Evolutionary conservation across 2,113 vertebrate species (phyloP), one percentile per base, ranked within the genome.

Genomic region (Elephantulus edwardii): DNA sequence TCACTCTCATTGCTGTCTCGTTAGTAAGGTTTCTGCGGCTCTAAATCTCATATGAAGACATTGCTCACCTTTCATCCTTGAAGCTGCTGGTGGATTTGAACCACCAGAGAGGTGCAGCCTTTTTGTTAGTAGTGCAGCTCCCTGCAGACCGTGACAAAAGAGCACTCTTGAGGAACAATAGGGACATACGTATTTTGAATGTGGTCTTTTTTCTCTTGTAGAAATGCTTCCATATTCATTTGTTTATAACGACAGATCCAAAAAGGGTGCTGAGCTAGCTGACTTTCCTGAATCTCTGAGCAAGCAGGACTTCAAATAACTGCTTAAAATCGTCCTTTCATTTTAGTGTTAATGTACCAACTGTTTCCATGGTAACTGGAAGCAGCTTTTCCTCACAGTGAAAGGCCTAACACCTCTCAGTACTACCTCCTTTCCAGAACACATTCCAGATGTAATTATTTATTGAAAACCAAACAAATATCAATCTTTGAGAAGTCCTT

Each of bases 331-430:
- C 44, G 48, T 95, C 77, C 50, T 16, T 84, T 83, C 42, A 26
- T 38, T 83, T 82, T 74, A 66, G 75, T 77, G 44, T 74, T 83
- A 75, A 2, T 93, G 17, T 60, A 62, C 42, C 79, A 38, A 76
- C 86, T 60, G 14, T 68, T 44, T 16, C 84, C 50, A 28, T 90
- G 86, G 92, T 89, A 92, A 92, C 30, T 14, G 26, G 46, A 54
- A 90, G 56, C 28, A 62, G 72, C n/a, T 86, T 82, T 83, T 71
- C 66, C 48, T 86, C 19, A 2, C 24, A 26, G 58, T 58, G 56
- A 22, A 89, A 56, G 91, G 58, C 84, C 85, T 86, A 42, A 20
- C 50, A 44, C 54, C 7, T 12, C 48, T 76, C 60, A 70, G 58
- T 88, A 89, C 68, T 79, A 42, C 9, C 48, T 92, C 62, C 83